Conservation (phyloP, 2,797 vertebrate genomes). For the Mastacembelus armatus region DNA sequence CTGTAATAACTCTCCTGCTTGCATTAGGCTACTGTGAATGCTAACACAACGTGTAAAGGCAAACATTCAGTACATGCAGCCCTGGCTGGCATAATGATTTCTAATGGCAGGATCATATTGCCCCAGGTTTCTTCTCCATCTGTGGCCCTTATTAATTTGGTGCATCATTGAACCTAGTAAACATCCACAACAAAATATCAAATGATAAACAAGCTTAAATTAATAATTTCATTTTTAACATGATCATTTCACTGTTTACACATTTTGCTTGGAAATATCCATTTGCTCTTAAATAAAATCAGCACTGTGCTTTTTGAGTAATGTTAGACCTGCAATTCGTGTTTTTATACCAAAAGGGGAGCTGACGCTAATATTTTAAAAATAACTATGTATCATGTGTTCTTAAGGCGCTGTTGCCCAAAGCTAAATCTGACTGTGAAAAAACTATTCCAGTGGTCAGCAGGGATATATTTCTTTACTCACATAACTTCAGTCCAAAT, state of each 20-base stretch:
- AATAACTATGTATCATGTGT: constrained; percentile 12
- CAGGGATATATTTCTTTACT: constrained; percentile 30
- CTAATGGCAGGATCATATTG: constrained; percentile 19
- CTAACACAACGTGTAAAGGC: no score
- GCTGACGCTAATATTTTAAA: constrained; percentile 5
- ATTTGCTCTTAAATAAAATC: neutral
- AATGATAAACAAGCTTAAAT: constrained; percentile 33
- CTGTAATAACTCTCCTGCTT: neutral
- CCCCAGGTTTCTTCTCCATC: constrained; percentile 4
- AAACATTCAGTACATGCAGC: neutral
- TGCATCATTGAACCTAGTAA: neutral
- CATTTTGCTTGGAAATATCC: neutral
- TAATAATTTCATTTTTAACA: constrained; percentile 1
- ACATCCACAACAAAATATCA: constrained; percentile 34
- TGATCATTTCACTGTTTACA: neutral
- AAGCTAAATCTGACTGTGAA: constrained; percentile 15
- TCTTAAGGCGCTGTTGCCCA: constrained; percentile 14
- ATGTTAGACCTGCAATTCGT: neutral
- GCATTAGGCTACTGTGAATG: no score
- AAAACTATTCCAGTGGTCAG: constrained; percentile 16
- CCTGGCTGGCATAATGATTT: constrained; percentile 1
- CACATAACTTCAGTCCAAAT: constrained; percentile 49
- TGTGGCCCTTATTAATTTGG: constrained; percentile 17
- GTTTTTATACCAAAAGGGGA: neutral
- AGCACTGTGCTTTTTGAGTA: neutral